Evolutionary conservation across 2,113 vertebrate genomes (phyloP).

Genomic region (Raja brachyura): DNA sequence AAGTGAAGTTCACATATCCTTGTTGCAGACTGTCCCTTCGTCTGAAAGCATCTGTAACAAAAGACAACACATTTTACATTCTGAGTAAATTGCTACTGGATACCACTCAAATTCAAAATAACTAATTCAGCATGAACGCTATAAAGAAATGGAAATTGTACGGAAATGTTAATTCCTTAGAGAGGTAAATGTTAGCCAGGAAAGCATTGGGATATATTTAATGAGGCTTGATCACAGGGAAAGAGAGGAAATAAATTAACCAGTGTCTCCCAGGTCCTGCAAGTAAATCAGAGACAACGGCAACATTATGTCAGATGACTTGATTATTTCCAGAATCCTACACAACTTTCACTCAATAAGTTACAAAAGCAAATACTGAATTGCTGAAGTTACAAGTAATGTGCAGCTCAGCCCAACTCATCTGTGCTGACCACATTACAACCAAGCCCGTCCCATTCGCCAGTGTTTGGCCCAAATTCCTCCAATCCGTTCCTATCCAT

Average conservation of each 20-base stretch:
- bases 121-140: not conserved
- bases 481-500: too few species aligned
- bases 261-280: not conserved
- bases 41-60: constrained; percentile 67
- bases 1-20: constrained; percentile 72
- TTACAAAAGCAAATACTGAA: not conserved
- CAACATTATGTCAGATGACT: not conserved
- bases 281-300: not conserved
- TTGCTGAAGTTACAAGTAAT: too few species aligned
- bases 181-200: not conserved
- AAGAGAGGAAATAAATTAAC: not conserved
- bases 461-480: too few species aligned
- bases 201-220: not conserved
- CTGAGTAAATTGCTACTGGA: not conserved
- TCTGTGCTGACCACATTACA: too few species aligned
- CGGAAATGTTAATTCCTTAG: not conserved
- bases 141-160: not conserved
- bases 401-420: too few species aligned
- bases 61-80: constrained; percentile 1
- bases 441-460: too few species aligned
- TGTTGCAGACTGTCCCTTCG: constrained; percentile 75
- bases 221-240: too few species aligned
- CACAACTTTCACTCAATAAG: not conserved
- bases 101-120: not conserved
- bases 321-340: not conserved